Conservation (phyloP, 2,888 invertebrate species). For the Ischnura elegans region DNA sequence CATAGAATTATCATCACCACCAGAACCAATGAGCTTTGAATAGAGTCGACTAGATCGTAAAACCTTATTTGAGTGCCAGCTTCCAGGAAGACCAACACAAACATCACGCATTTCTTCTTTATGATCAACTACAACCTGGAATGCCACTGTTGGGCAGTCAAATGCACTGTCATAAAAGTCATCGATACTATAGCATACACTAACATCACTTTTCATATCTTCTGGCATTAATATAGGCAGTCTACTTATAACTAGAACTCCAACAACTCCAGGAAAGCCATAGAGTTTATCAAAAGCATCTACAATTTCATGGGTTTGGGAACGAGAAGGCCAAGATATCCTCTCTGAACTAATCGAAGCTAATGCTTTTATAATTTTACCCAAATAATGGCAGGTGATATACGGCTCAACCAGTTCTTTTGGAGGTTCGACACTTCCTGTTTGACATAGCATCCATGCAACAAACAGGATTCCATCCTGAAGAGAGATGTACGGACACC, state of each 20-base stretch:
- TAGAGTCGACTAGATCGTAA: conserved; percentile 69
- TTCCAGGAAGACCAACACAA: conserved; percentile 69
- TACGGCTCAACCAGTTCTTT: conserved; percentile 63
- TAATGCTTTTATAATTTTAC: conserved; percentile 69
- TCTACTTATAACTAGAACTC: conserved; percentile 68
- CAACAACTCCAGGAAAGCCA: conserved; percentile 70
- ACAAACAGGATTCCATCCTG: conserved; percentile 69
- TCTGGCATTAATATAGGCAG: conserved; percentile 68
- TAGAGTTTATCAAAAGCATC: conserved; percentile 68
- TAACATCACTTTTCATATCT: neutral
- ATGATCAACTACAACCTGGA: conserved; percentile 69
- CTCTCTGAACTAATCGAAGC: conserved; percentile 68
- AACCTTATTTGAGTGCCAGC: conserved; percentile 64
- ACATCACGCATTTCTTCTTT: conserved; percentile 70
- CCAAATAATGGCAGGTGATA: conserved; percentile 68
- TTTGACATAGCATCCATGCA: conserved; percentile 69
- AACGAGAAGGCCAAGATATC: conserved; percentile 69
- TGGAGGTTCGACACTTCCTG: conserved; percentile 54
- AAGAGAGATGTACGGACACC: conserved; percentile 67
- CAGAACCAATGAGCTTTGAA: conserved; percentile 67
- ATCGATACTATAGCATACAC: conserved; percentile 18
- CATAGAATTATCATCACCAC: conserved; percentile 25
- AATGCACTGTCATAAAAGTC: conserved; percentile 67
- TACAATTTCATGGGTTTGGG: conserved; percentile 67
- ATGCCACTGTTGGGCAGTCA: conserved; percentile 63